These are phyloP conservation scores for Hirudinaria manillensis DNA, from an alignment of 2,888 invertebrate genomes.

Conservation along the genomic window DNA sequence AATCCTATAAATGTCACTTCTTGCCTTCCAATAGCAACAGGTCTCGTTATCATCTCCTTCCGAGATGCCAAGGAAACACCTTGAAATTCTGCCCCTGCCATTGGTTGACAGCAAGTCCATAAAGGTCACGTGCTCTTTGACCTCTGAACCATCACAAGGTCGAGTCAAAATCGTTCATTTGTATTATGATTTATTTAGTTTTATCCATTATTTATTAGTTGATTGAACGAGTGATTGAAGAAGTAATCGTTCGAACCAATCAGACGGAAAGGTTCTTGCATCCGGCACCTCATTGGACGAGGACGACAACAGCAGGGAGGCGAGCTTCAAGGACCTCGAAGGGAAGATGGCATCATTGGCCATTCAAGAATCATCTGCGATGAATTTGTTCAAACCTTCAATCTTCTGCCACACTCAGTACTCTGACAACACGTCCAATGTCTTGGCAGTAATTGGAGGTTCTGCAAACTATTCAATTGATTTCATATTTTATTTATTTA, in stretches of 20 bases:
- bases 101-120: conserved; percentile 65
- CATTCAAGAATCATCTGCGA: conserved; percentile 58
- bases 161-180: neutral
- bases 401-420: conserved; percentile 64
- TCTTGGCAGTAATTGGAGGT: conserved; percentile 59
- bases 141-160: too few species aligned
- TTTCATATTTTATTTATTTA: neutral
- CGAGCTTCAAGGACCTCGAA: conserved; percentile 40
- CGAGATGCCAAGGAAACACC: conserved; percentile 51
- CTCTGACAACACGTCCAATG: conserved; percentile 60
- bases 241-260: neutral
- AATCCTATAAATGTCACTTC: too few species aligned
- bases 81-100: conserved; percentile 68
- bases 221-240: too few species aligned
- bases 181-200: too few species aligned
- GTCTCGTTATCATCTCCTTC: conserved; percentile 43
- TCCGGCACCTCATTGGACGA: conserved; percentile 20
- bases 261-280: conserved; percentile 1
- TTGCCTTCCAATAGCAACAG: conserved; percentile 47
- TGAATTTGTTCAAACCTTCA: conserved; percentile 70
- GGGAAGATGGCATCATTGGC: conserved; percentile 47
- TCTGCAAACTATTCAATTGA: neutral
- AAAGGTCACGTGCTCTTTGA: conserved; percentile 59
- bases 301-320: neutral
- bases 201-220: too few species aligned